Base-by-base conservation (phyloP, 2,888 invertebrate genomes). In the Epistrophe grossulariae region DNA sequence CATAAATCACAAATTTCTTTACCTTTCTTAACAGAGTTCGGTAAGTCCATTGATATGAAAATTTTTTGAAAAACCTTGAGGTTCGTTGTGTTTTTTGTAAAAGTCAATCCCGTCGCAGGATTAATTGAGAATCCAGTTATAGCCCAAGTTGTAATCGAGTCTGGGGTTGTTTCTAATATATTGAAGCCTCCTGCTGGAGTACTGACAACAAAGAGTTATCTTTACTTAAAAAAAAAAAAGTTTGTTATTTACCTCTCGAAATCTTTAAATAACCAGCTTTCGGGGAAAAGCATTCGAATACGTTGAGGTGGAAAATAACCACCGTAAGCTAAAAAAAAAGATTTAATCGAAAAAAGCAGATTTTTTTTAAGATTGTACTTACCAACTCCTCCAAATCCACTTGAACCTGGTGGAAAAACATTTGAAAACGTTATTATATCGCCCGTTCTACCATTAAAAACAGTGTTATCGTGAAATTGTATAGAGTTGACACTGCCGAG, bases 61-160 rank as follows among this genome's bases (percentile, higher is more conserved):
- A 97, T 97, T 6, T 95, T 95, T 89, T 96, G 95, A 91, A 96
- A 96, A 1, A 96, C 96, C 91, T 94, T 95, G 40, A 97, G 90
- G 93, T 94, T 94, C 15, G 95, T 94, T 17, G 89, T 71, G 10
- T 62, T 70, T 17, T 73, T 78, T 8, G 95, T 94, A 7, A 97
- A 94, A n/a, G 96, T 97, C n/a, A 97, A 93, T 17, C 97, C 97
- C 88, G 95, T 93, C 0, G 94, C 92, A 0, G 95, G 94, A 91
- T 96, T 95, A 74, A 97, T 92, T 31, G 97, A 96, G 91, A 97
- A 97, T 5, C 96, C 97, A 66, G 95, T 95, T 17, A 97, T 94
- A 4, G 96, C 94, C 97, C 97, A 97, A 0, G 96, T 96, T 4
- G 96, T 97, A 79, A 97, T 95, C 0, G 96, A 95, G 90, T 96